A percentile compares a stretch with the other conserved stretches of the same genome.
Conservation (phyloP, 2,797 vertebrate genomes). For the Hyperoplus immaculatus region DNA sequence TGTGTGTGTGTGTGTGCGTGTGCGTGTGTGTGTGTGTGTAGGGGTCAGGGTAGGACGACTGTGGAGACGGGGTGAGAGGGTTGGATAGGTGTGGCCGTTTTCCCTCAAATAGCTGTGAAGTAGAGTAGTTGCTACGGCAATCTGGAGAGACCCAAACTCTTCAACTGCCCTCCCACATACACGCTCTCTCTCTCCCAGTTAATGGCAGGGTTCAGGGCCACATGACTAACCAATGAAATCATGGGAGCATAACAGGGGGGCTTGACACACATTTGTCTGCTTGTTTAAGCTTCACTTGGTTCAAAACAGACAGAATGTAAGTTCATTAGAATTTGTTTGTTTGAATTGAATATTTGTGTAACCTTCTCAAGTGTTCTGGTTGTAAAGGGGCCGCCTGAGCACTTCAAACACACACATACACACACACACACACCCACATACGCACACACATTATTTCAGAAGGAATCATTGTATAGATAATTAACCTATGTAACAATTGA, state of each 20-base stretch:
- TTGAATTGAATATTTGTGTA: conserved; percentile 70
- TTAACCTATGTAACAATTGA: too few relatives aligned
- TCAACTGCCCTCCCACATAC: conserved; percentile 77
- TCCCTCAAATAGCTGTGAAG: conserved; percentile 75
- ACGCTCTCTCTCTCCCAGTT: conserved; percentile 58
- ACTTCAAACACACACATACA: conserved; percentile 54
- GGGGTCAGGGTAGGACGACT: conserved; percentile 26
- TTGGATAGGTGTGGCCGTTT: conserved; percentile 69
- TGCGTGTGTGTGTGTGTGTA: neutral
- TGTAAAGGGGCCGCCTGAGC: conserved; percentile 49
- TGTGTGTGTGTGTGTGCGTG: conserved; percentile 22
- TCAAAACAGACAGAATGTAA: conserved; percentile 60
- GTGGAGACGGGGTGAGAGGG: conserved; percentile 49
- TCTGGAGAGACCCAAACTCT: conserved; percentile 71
- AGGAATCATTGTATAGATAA: too few relatives aligned
- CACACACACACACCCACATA: conserved; percentile 9
- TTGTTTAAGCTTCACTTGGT: conserved; percentile 49
- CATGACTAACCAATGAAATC: conserved; percentile 72
- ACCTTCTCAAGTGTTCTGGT: conserved; percentile 63
- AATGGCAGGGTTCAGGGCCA: conserved; percentile 62
- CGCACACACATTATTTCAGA: neutral
- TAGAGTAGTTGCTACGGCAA: conserved; percentile 77
- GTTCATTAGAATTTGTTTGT: conserved; percentile 74
- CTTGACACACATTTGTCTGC: conserved; percentile 67
- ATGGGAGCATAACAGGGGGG: conserved; percentile 60